Percentiles rank a stretch among this genome's conserved stretches.
These are phyloP conservation scores for Torymus auratus DNA, from an alignment of 2,888 invertebrate species.

Conservation along the genomic window DNA sequence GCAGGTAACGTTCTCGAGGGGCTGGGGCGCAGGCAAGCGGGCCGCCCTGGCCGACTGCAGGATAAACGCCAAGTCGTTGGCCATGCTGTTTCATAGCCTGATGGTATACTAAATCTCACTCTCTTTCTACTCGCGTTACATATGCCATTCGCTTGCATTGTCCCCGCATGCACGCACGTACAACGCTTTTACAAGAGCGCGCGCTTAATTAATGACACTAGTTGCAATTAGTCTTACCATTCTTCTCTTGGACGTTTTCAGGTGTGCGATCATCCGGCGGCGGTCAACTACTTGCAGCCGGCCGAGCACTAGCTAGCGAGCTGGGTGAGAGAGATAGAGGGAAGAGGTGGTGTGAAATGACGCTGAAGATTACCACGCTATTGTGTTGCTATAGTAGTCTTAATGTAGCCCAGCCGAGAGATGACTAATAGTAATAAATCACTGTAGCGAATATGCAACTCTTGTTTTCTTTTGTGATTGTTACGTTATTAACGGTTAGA, in stretches of 20 bases:
- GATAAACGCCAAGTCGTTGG: conserved; percentile 52
- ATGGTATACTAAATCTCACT: background rate
- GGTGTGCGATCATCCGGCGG: conserved; percentile 54
- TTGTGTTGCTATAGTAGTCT: conserved; percentile 19
- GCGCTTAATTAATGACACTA: too few relatives aligned
- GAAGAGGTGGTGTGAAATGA: background rate
- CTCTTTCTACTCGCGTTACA: too few relatives aligned
- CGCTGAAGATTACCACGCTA: conserved; percentile 3
- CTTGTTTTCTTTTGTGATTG: too few relatives aligned
- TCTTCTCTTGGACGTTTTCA: conserved; percentile 40
- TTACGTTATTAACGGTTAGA: too few relatives aligned
- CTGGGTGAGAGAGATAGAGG: too few relatives aligned
- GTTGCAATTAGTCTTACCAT: background rate
- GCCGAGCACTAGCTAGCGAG: conserved; percentile 18
- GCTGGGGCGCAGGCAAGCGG: conserved; percentile 62
- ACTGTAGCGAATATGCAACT: conserved; percentile 15
- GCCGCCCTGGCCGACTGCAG: conserved; percentile 49
- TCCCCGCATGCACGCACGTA: too few relatives aligned
- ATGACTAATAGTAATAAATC: conserved; percentile 27
- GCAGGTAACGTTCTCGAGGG: conserved; percentile 60
- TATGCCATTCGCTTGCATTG: too few relatives aligned
- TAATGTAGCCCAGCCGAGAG: conserved; percentile 20
- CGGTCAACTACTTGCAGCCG: conserved; percentile 47
- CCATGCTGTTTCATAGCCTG: conserved; percentile 43
- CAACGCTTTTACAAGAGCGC: too few relatives aligned